phyloP scores from a whole-genome alignment of 1,140 invertebrate species.

The Drosophila lacertosa region DNA sequence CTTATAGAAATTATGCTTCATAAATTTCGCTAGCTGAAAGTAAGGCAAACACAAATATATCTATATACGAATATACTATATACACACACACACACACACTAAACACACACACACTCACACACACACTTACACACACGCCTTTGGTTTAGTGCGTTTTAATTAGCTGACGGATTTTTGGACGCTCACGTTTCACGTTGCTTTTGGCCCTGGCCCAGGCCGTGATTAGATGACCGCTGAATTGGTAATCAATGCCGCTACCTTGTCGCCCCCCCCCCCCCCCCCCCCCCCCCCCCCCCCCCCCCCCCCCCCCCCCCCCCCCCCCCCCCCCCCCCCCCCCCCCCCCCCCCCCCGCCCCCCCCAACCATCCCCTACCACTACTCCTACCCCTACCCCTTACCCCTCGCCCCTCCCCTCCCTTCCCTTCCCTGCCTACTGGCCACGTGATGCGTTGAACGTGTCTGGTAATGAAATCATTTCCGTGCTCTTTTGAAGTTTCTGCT shows the following conservation, averaged over 20 bases:
- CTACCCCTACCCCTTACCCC: too few species aligned
- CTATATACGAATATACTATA: background rate
- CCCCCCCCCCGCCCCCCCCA: background rate
- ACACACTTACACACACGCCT: constrained; percentile 18
- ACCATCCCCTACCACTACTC: too few species aligned
- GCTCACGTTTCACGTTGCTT: constrained; percentile 55
- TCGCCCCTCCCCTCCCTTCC: too few species aligned
- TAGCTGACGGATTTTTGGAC: constrained; percentile 57
- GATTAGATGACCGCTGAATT: constrained; percentile 82
- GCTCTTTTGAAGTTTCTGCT: constrained; percentile 76
- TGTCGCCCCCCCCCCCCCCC: background rate
- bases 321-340: too few species aligned
- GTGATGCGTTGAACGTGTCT: constrained; percentile 66
- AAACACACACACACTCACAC: background rate
- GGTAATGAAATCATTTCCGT: constrained; percentile 81
- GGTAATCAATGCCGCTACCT: constrained; percentile 74
- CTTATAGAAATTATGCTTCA: constrained; percentile 79
- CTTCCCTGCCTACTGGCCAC: constrained; percentile 27
- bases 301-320: too few species aligned
- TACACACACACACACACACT: background rate
- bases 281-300: background rate
- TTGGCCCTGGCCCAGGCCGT: constrained; percentile 34
- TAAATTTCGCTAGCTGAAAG: constrained; percentile 57
- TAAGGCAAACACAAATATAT: constrained; percentile 17
- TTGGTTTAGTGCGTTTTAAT: constrained; percentile 75